Base-by-base conservation (phyloP, 2,888 invertebrate species). In the Agrotis exclamationis region DNA sequence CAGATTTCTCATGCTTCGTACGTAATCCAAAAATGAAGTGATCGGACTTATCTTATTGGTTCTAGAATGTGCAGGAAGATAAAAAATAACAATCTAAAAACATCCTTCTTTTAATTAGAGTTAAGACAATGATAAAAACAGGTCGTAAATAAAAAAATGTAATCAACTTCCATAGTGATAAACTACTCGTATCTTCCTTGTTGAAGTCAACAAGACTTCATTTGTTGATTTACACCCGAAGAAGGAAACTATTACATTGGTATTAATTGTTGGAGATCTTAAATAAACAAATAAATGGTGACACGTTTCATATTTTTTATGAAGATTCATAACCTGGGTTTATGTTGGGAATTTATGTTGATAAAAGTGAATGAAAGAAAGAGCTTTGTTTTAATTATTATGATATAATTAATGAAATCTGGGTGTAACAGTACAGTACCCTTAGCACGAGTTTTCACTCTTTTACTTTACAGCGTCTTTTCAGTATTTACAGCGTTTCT, bases 121-220 rank as follows among this genome's bases (percentile, higher is more conserved):
- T 33, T 56, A 33, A 66, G 18, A 68, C 50, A 56, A 50, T 20
- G 45, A 68, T 63, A 63, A 73, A 69, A 79, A 63, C 24, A 28
- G 28, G 48, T 53, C 74, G 39, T 65, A 79, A 53, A 64, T 24
- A 63, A 45, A 70, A 63, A 50, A 70, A 51, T 16, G 50, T 54
- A 57, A n/a, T 50, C 44, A 13, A 64, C 51, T 48, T 45, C 33
- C n/a, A 58, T 47, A 22, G 22, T 65, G 76, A 75, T 75, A 74
- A 64, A 76, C 48, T 60, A n/a, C n/a, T n/a, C n/a, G n/a, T n/a
- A 76, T 69, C 48, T 64, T 60, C 60, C 51, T 48, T 57, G 20
- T 69, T 56, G 22, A 33, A 28, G 45, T 45, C 76, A 76, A 76
- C 51, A 69, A 74, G 9, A 50, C 13, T 56, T 56, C 22, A 18